These are phyloP conservation scores for Drosophila prostipennis DNA, from an alignment of 2,888 invertebrate species.

Conservation along the genomic window DNA sequence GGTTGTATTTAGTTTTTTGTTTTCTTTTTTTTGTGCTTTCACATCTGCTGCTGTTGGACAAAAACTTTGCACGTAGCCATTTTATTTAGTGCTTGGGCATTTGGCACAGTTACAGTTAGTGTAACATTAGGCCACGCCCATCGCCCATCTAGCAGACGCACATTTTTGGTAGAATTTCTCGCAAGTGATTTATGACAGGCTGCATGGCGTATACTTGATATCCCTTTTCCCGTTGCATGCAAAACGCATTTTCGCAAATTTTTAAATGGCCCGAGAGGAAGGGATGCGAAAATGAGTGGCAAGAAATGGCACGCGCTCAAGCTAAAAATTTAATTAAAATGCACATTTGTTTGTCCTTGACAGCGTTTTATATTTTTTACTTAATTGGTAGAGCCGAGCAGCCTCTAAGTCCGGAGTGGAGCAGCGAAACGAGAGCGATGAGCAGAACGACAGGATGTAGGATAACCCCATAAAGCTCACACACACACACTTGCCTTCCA, in stretches of 20 bases:
- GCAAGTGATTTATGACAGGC: conserved; percentile 72
- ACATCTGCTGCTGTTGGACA: conserved; percentile 26
- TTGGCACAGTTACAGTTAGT: conserved; percentile 63
- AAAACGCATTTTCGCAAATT: conserved; percentile 28
- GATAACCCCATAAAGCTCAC: conserved; percentile 7
- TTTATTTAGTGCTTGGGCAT: conserved; percentile 62
- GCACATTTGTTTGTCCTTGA: conserved; percentile 79
- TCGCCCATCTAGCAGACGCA: conserved; percentile 34
- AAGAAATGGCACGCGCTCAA: conserved; percentile 38
- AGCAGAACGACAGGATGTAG: conserved; percentile 27
- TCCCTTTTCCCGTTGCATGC: conserved; percentile 29
- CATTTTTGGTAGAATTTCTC: conserved; percentile 47
- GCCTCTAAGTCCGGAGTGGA: conserved; percentile 10
- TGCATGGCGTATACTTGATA: conserved; percentile 68
- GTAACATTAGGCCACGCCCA: conserved; percentile 48
- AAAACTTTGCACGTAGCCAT: conserved; percentile 66
- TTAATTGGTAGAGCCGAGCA: conserved; percentile 67
- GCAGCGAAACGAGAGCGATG: conserved; percentile 52
- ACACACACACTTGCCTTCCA: conserved; percentile 9
- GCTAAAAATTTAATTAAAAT: conserved; percentile 77
- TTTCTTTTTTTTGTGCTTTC: conserved; percentile 1
- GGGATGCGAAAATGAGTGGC: conserved; percentile 4
- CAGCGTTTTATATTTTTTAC: conserved; percentile 73
- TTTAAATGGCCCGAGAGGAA: conserved; percentile 13
- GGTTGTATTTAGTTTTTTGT: conserved; percentile 10